phyloP scores from a whole-genome alignment of 2,888 invertebrate genomes.

The Serrognathus titanus region DNA sequence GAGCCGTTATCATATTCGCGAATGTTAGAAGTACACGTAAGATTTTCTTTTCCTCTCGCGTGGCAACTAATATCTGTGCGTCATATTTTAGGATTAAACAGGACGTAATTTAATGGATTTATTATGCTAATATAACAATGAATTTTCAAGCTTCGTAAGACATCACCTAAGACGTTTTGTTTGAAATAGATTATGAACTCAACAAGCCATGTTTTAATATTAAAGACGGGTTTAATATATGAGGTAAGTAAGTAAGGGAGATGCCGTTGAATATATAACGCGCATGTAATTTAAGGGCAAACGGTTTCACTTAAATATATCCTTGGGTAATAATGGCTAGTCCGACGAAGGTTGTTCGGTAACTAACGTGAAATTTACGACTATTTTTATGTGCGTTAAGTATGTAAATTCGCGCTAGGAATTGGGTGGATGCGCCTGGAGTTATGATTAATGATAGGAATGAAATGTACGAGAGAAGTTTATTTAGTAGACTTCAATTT shows the following conservation, averaged over 20 bases:
- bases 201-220: conserved; percentile 2
- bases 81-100: neutral
- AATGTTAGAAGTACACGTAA: no score
- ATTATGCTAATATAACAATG: neutral
- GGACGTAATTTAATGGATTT: neutral
- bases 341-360: neutral
- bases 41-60: neutral
- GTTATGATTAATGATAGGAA: neutral
- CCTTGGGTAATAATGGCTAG: neutral
- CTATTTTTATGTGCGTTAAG: neutral
- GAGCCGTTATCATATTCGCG: no score
- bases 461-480: neutral
- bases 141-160: conserved; percentile 1
- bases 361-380: neutral
- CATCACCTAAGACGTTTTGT: neutral
- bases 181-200: neutral
- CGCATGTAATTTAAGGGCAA: neutral
- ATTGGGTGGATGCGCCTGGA: neutral
- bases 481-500: neutral
- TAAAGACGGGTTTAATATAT: neutral
- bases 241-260: neutral
- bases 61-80: neutral
- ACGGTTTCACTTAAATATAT: neutral
- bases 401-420: neutral
- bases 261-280: neutral